Evolutionary conservation across 2,888 invertebrate species (phyloP), one percentile per base, ranked within the genome.

Genomic region (Entomobrya multifasciata): DNA sequence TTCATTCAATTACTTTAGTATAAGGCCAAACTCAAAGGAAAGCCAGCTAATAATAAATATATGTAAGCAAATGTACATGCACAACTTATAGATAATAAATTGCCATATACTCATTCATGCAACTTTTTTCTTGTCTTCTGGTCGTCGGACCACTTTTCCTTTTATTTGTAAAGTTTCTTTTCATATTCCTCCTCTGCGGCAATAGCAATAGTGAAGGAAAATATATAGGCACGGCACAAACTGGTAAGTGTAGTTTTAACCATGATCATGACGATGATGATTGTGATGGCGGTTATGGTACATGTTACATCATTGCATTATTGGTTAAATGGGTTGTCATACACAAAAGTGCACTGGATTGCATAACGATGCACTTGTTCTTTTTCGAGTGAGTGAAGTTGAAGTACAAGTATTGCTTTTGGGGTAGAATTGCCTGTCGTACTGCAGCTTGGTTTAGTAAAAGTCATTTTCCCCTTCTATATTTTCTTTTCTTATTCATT

Each of bases 331-430:
- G 79, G 79, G 49, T 79, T 79, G 79, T 79, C 79, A 79, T 79
- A 79, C 62, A 79, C 25, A 72, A 72, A 79, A 79, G 79, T 79
- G 79, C 79, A 79, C 41, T 60, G 79, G 79, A 79, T 79, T 79
- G 79, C 79, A 79, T 79, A 79, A 79, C 79, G 79, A 79, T 79
- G 79, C 79, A 79, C 79, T 79, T 79, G 49, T 65, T 65, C 41
- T 36, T 79, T 79, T 27, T 79, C 79, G 79, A 79, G 27, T 79
- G 79, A 79, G 1, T 79, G 65, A 65, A 65, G 79, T 30, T 60
- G 30, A 79, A 62, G 79, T 25, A 72, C 25, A 22, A 72, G 47
- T 44, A 60, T 60, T 57, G 41, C 41, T 49, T 72, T 72, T 72
- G 47, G 25, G 15, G 15, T 36, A 4, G 57, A 2, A 72, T 72